A percentile compares a stretch with the other conserved stretches of the same genome.
Conservation (phyloP, 1,140 invertebrate genomes). For the Helicoverpa armigera region DNA sequence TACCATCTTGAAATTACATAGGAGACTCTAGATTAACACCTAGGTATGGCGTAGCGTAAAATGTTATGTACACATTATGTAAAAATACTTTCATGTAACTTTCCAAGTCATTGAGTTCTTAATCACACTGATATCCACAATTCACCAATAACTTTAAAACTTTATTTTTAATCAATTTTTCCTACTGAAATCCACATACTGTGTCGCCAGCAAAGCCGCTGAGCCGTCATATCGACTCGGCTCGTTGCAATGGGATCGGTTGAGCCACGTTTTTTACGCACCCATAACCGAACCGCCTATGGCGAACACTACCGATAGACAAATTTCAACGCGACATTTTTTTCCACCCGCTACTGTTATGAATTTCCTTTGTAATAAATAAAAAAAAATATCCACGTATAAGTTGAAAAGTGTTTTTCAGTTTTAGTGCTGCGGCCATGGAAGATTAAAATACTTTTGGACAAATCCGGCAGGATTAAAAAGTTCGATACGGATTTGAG, state of each 20-base stretch:
- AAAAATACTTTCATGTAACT: too few relatives aligned
- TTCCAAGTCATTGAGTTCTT: too few relatives aligned
- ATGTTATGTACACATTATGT: too few relatives aligned
- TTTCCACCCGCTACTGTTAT: conserved; percentile 48
- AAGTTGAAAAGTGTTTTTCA: conserved; percentile 11
- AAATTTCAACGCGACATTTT: conserved; percentile 56
- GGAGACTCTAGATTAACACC: too few relatives aligned
- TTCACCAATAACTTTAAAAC: too few relatives aligned
- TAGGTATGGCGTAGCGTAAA: too few relatives aligned
- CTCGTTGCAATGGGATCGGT: conserved; percentile 53
- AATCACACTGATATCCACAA: too few relatives aligned
- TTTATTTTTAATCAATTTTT: neutral
- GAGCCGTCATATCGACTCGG: conserved; percentile 61
- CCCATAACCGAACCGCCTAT: conserved; percentile 63
- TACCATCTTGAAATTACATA: too few relatives aligned
- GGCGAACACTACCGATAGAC: conserved; percentile 58
- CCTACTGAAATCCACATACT: neutral
- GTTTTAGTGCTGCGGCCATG: conserved; percentile 8
- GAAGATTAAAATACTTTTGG: conserved; percentile 20
- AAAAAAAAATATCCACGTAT: conserved; percentile 25
- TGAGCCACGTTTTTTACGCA: conserved; percentile 58
- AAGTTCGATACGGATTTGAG: conserved; percentile 1
- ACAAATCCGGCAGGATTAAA: neutral
- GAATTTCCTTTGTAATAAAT: conserved; percentile 59
- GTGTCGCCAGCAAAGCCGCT: conserved; percentile 50